Conservation (phyloP, 2,797 vertebrate genomes). For the Helostoma temminkii region DNA sequence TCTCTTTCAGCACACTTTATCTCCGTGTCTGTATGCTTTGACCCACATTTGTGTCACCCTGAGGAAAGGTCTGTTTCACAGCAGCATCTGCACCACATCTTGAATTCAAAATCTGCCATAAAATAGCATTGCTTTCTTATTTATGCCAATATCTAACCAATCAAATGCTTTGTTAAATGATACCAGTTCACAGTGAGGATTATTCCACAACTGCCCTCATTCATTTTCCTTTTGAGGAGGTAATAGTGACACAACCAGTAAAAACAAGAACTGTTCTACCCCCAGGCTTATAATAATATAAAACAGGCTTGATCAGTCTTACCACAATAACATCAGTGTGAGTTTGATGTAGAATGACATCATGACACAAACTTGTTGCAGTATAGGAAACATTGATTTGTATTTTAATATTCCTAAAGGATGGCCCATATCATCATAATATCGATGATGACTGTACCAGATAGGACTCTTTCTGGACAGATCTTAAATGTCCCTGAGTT, state of each 20-base stretch:
- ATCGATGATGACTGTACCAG: constrained; percentile 12
- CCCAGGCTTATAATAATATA: constrained; percentile 28
- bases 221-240: constrained; percentile 21
- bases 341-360: constrained; percentile 17
- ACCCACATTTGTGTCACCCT: no score
- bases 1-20: constrained; percentile 10
- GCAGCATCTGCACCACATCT: no score
- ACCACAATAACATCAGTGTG: constrained; percentile 30
- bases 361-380: constrained; percentile 38
- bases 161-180: constrained; percentile 18
- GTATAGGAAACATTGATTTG: constrained; percentile 1
- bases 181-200: constrained; percentile 10
- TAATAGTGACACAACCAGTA: constrained; percentile 38
- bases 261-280: constrained; percentile 30
- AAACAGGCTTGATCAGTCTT: constrained; percentile 45
- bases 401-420: constrained; percentile 14
- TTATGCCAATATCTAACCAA: constrained; percentile 13
- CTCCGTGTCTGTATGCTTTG: constrained; percentile 18
- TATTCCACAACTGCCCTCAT: constrained; percentile 30
- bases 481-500: constrained; percentile 54
- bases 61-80: no score
- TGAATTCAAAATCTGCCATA: not conserved
- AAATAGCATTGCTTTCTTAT: not conserved
- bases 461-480: constrained; percentile 23
- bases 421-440: not conserved